Percentiles rank a stretch among this genome's conserved stretches.
Evolutionary conservation across 2,113 vertebrate species (phyloP).

Genomic region (Antigone vipio): DNA sequence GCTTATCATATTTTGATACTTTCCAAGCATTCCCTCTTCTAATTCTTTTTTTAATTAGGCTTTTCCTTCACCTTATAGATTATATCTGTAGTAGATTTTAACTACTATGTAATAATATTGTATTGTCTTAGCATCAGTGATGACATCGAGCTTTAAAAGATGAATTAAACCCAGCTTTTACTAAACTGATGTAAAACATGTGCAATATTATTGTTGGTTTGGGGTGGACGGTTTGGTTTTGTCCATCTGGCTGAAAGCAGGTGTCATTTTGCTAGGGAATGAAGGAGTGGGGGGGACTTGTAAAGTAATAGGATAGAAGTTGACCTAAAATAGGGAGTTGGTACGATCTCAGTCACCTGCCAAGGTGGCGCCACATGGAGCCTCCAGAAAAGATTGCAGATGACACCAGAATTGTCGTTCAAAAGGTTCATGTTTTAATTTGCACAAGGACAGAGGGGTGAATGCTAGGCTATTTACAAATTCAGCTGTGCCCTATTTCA

Average conservation of each 20-base stretch:
- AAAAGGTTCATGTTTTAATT: conserved; percentile 42
- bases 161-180: background rate
- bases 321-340: background rate
- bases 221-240: background rate
- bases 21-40: background rate
- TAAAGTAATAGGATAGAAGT: background rate
- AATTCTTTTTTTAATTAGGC: background rate
- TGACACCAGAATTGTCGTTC: conserved; percentile 4
- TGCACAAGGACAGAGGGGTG: conserved; percentile 41
- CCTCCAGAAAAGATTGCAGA: background rate
- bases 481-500: conserved; percentile 59
- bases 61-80: background rate
- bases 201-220: background rate
- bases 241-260: background rate
- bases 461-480: conserved; percentile 26
- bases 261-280: background rate
- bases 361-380: background rate
- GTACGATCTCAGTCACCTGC: background rate
- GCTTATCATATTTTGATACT: too few relatives aligned
- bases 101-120: background rate
- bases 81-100: background rate
- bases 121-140: background rate
- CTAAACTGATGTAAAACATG: background rate
- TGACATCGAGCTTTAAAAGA: background rate
- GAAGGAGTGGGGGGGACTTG: background rate